Conservation (phyloP, 2,113 vertebrate species). For the Atrichornis clamosus region DNA sequence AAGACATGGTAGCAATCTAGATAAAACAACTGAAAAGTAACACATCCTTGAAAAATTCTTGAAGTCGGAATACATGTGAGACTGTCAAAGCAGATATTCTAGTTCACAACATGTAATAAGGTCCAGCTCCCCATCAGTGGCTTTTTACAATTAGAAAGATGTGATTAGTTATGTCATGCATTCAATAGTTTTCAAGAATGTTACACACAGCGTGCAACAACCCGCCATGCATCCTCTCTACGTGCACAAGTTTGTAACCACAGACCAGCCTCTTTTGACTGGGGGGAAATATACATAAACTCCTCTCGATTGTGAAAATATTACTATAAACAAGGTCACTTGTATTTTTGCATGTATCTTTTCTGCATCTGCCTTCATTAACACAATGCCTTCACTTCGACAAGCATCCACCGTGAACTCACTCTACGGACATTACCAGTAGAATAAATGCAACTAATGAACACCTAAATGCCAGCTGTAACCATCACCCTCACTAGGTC, state of each 20-base stretch:
- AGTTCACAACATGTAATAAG: neutral
- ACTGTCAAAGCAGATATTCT: neutral
- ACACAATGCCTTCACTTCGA: neutral
- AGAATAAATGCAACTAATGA: neutral
- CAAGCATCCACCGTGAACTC: neutral
- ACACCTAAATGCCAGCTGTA: neutral
- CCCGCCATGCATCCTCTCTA: accelerated
- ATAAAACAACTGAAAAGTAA: neutral
- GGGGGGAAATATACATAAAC: neutral
- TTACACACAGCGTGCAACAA: neutral
- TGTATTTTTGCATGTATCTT: neutral
- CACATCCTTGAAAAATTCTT: neutral
- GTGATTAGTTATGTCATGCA: neutral
- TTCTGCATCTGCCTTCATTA: neutral
- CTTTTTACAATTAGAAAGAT: neutral
- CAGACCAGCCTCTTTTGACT: neutral
- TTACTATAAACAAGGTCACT: neutral
- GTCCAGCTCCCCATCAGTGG: neutral
- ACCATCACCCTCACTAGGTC: neutral
- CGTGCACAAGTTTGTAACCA: neutral
- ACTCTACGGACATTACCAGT: neutral
- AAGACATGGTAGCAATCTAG: neutral
- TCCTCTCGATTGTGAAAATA: neutral
- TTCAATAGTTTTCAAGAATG: neutral
- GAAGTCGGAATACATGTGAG: neutral